Base-by-base conservation (phyloP, 2,888 invertebrate species). In the Drosophila fulvimacula region DNA sequence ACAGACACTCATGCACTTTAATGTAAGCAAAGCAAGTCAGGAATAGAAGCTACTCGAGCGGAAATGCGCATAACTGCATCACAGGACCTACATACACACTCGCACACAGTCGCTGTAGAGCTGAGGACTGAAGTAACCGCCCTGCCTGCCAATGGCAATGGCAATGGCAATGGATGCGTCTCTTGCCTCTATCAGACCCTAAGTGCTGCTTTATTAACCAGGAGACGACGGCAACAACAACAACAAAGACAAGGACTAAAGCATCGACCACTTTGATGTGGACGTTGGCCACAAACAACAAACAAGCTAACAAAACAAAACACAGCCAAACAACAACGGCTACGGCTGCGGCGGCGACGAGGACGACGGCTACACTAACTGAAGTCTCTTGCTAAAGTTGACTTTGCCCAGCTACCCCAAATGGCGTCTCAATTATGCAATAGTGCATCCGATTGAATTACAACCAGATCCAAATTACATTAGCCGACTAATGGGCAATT, bases 11-110 rank as follows among this genome's bases (percentile, higher is more conserved):
- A 58, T 71, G 82, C 69, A 69, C 73, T 80, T 76, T 69, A 69
- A 72, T 80, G 86, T 82, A 85, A 80, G 83, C 86, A 81, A 82
- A 70, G 80, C 81, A 81, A 81, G 81, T 69, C 83, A 75, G 79
- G 58, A 59, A 69, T 78, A 32, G 78, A 69, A 82, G 67, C 75
- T 70, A 81, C 78, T 83, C 82, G 84, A 60, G 79, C 82, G 80
- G 77, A 83, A 87, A 81, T 83, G 85, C 74, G 77, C 87, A 87
- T 84, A 87, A 87, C 85, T 87, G 88, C 88, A 82, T 79, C 81
- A 78, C 71, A 69, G 74, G 64, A 53, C 63, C 42, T 58, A 61
- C 61, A 58, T 56, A 67, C 56, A 51, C 49, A 68, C 17, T 51
- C 27, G 34, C 60, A 57, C 41, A 44, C 53, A 46, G 48, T 24